A percentile compares a stretch with the other conserved stretches of the same genome.
Conservation (phyloP, 2,888 invertebrate genomes). For the Eristalis intricaria region DNA sequence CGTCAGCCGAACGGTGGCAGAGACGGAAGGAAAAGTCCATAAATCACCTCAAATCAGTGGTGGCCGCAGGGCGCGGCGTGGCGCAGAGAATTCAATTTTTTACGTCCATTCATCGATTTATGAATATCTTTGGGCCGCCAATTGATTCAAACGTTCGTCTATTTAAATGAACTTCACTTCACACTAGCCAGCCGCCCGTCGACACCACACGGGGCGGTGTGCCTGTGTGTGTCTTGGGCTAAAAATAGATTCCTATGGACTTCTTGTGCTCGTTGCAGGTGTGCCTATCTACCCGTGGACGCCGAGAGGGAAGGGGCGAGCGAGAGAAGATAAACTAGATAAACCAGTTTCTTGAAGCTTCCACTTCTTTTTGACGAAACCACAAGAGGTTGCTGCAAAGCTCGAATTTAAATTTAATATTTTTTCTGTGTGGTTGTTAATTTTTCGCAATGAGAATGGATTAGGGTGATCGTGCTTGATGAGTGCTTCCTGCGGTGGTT, state of each 20-base stretch:
- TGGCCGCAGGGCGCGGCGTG: not conserved
- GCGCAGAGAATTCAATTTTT: not conserved
- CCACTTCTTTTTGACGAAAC: constrained; percentile 20
- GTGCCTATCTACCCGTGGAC: constrained; percentile 15
- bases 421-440: not conserved
- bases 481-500: constrained; percentile 47
- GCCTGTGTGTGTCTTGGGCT: not conserved
- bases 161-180: constrained; percentile 19
- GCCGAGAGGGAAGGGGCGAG: too few species aligned
- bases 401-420: not conserved
- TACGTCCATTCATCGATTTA: constrained; percentile 21
- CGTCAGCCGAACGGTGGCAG: not conserved
- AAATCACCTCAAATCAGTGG: constrained; percentile 18
- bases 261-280: not conserved
- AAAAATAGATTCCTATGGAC: not conserved
- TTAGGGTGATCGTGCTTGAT: constrained; percentile 10
- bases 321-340: constrained; percentile 22
- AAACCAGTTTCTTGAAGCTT: constrained; percentile 51
- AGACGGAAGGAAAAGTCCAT: not conserved
- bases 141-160: constrained; percentile 16
- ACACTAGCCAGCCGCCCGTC: not conserved
- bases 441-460: constrained; percentile 39
- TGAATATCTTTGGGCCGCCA: constrained; percentile 7
- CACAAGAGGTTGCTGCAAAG: not conserved
- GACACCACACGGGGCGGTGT: not conserved